Evolutionary conservation across 1,140 invertebrate species (phyloP).

Genomic region (Lordiphosa clarofinis): DNA sequence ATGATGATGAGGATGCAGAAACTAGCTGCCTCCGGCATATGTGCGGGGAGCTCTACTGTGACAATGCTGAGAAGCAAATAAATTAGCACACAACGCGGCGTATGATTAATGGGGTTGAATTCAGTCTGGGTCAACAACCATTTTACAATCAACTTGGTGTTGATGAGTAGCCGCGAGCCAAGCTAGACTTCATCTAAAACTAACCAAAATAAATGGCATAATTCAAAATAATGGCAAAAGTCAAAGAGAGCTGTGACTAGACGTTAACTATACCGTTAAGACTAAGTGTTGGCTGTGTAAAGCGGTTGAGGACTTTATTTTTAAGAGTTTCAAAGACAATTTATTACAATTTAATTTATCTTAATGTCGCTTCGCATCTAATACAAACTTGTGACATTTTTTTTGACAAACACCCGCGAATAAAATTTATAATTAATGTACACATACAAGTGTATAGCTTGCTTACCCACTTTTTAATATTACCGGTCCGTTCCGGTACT

Average conservation of each 20-base stretch:
- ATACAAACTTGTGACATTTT: no score
- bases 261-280: no score
- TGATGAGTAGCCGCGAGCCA: not conserved
- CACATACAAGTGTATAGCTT: no score
- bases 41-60: constrained; percentile 17
- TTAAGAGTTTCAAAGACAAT: no score
- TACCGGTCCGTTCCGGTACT: no score
- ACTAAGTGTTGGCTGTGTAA: no score
- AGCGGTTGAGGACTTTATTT: no score
- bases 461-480: no score
- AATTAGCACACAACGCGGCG: constrained; percentile 66
- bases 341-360: no score
- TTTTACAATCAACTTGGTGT: constrained; percentile 40
- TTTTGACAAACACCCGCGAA: no score
- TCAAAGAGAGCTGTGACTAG: not conserved
- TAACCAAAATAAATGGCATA: constrained; percentile 46
- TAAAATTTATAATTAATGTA: no score
- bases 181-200: constrained; percentile 10
- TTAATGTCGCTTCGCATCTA: no score
- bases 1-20: constrained; percentile 28
- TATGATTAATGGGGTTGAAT: constrained; percentile 72
- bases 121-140: constrained; percentile 62
- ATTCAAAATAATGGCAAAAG: constrained; percentile 1
- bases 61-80: constrained; percentile 58
- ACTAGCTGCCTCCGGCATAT: constrained; percentile 13